Conservation (phyloP, 2,888 invertebrate species). For the Hanleya hanleyi region DNA sequence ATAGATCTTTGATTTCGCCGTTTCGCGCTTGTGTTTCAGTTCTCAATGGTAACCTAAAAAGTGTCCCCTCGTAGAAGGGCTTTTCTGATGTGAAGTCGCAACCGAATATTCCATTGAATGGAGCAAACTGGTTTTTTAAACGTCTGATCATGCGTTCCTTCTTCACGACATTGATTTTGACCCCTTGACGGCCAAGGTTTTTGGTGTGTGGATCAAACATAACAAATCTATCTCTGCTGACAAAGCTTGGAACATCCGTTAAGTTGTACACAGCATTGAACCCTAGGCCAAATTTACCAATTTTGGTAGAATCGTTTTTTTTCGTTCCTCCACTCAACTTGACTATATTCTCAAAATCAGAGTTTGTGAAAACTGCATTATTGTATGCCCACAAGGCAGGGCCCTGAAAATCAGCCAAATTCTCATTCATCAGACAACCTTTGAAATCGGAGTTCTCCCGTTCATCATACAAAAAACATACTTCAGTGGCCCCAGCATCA, state of each 20-base stretch:
- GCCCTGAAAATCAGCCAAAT: slow-evolving; percentile 66
- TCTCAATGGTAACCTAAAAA: slow-evolving; percentile 68
- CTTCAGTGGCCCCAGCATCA: slow-evolving; percentile 45
- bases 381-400: slow-evolving; percentile 70
- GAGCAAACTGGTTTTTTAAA: slow-evolving; percentile 53
- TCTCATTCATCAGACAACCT: slow-evolving; percentile 55
- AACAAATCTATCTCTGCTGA: slow-evolving; percentile 30
- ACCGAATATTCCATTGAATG: slow-evolving; percentile 53
- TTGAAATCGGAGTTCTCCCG: slow-evolving; percentile 50
- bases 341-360: slow-evolving; percentile 66
- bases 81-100: slow-evolving; percentile 26
- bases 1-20: slow-evolving; percentile 59
- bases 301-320: slow-evolving; percentile 54
- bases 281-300: slow-evolving; percentile 68
- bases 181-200: slow-evolving; percentile 44
- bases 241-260: slow-evolving; percentile 37
- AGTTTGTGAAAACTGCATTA: slow-evolving; percentile 61
- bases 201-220: slow-evolving; percentile 34
- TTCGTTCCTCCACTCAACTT: slow-evolving; percentile 68
- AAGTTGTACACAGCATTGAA: slow-evolving; percentile 41
- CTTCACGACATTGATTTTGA: slow-evolving; percentile 42
- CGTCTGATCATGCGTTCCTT: slow-evolving; percentile 27
- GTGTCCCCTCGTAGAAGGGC: slow-evolving; percentile 49
- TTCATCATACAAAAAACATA: slow-evolving; percentile 61
- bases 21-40: slow-evolving; percentile 52